Base-by-base conservation (phyloP, 2,888 invertebrate genomes). In the Epirrhoe alternata region DNA sequence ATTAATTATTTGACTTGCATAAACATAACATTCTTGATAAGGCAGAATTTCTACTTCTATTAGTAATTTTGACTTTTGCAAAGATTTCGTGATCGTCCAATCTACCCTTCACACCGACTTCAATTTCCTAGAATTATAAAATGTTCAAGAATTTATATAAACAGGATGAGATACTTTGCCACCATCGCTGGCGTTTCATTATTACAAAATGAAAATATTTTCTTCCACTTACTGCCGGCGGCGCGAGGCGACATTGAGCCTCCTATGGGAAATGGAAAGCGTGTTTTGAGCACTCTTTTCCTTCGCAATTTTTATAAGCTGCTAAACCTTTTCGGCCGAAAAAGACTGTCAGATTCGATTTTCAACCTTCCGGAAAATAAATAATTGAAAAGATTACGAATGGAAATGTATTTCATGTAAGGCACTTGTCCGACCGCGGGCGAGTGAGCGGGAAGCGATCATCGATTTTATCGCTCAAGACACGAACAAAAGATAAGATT, bases 211-310 rank as follows among this genome's bases (percentile, higher is more conserved):
- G 33, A 49, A 49, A 57, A 57, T 57, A 57, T 49, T 57, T 49
- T 49, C 8, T 12, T 49, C 33, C 47, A 16, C 16, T 47, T 47
- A 42, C 38, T 4, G 38, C 47, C 16, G 16, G 16, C 35, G 35
- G 6, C 47, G 47, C 14, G 16, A 8, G 45, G 8, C 57, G 33
- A 42, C 56, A 47, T 14, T 57, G 53, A 53, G 53, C 53, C 35
- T 57, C 56, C 33, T 16, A 16, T 57, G 56, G 56, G 56, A 47
- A 47, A 57, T 45, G 56, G 30, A 31, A 57, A 57, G 56, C 56
- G 30, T 31, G 56, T 56, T 56, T 45, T 7, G 30, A 47, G 16
- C 47, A 47, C 56, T 47, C 45, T 47, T 57, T 57, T 57, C 31
- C 56, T 56, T 31, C 47, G 31, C 56, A 47, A 45, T 57, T 31